phyloP scores from a whole-genome alignment of 2,888 invertebrate genomes.

The Chrysomela aeneicollis region DNA sequence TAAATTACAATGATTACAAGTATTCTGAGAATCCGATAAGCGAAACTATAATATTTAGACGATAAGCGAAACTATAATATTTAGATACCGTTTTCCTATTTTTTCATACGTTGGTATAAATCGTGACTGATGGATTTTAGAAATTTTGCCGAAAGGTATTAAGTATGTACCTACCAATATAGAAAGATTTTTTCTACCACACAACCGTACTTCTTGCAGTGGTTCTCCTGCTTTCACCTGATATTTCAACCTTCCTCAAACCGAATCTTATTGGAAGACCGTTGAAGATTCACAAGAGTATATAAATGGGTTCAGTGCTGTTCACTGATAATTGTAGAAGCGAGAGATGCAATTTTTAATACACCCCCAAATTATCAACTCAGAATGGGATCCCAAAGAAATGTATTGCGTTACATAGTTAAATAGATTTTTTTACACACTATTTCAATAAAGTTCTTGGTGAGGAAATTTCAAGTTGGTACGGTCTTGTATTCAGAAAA shows the following conservation, averaged over 20 bases:
- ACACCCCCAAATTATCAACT: too few relatives aligned
- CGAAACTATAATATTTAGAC: not conserved
- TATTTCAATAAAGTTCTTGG: too few relatives aligned
- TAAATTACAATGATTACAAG: not conserved
- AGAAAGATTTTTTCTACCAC: conserved; percentile 35
- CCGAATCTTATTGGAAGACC: not conserved
- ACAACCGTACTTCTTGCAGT: not conserved
- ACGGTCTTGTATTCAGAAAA: too few relatives aligned
- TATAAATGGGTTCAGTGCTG: not conserved
- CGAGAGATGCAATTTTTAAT: not conserved
- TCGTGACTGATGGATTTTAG: conserved; percentile 52
- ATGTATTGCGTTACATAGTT: too few relatives aligned
- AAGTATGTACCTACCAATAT: conserved; percentile 24
- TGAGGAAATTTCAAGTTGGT: too few relatives aligned
- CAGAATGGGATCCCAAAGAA: too few relatives aligned
- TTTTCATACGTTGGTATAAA: conserved; percentile 17
- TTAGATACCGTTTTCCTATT: not conserved
- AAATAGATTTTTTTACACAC: too few relatives aligned
- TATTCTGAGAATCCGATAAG: not conserved
- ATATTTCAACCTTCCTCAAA: not conserved
- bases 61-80: not conserved
- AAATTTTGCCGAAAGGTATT: conserved; percentile 54
- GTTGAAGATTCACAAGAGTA: not conserved
- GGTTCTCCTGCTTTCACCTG: conserved; percentile 1
- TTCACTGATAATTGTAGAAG: not conserved